These are phyloP conservation scores for Bostrychus sinensis DNA, from an alignment of 2,113 vertebrate species.

Conservation along the genomic window DNA sequence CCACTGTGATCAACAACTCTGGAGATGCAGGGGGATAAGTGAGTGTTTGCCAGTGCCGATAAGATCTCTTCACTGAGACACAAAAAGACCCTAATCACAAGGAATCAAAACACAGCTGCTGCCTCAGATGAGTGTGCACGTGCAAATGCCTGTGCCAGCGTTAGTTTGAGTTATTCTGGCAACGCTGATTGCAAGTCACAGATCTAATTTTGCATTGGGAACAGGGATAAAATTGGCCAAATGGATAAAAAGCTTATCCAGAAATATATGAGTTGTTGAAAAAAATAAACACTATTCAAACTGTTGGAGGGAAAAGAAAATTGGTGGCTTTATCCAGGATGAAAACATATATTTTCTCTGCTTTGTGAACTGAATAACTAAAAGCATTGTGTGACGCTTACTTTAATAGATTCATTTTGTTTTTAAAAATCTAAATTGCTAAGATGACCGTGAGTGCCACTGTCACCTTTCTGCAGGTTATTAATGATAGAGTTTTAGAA, in stretches of 20 bases:
- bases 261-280: slow-evolving; percentile 6
- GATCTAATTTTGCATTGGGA: slow-evolving; percentile 31
- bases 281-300: slow-evolving; percentile 1
- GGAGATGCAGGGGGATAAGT: slow-evolving; percentile 34
- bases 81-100: slow-evolving; percentile 59
- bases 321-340: background rate
- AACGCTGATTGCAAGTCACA: slow-evolving; percentile 38
- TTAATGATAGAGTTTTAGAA: slow-evolving; percentile 2
- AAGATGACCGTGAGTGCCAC: background rate
- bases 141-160: slow-evolving; percentile 1
- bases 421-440: background rate
- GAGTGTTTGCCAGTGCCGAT: slow-evolving; percentile 42
- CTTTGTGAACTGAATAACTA: background rate
- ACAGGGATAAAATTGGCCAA: slow-evolving; percentile 24
- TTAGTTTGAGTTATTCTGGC: slow-evolving; percentile 18
- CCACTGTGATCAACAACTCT: slow-evolving; percentile 29
- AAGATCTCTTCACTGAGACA: slow-evolving; percentile 45
- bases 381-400: background rate
- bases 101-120: slow-evolving; percentile 69
- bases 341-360: no score
- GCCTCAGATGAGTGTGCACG: slow-evolving; percentile 14
- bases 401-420: no score
- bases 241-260: background rate
- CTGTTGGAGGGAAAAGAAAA: background rate
- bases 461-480: background rate